Percentiles rank a stretch among this genome's conserved stretches.
phyloP scores from a whole-genome alignment of 2,113 vertebrate genomes.

The Guaruba guarouba region DNA sequence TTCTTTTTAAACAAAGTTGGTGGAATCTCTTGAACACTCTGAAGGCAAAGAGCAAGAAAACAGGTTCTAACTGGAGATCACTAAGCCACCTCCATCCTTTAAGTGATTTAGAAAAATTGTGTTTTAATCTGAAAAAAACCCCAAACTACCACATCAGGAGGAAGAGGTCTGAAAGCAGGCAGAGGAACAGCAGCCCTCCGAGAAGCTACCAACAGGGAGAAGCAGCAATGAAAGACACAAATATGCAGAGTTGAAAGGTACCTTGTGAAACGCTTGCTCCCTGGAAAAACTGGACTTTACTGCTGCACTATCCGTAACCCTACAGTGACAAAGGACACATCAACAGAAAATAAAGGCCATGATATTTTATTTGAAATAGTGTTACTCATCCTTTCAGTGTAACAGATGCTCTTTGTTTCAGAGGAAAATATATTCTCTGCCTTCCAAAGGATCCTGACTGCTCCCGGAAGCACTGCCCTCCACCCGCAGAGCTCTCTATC shows the following conservation, averaged over 20 bases:
- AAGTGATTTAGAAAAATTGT: not conserved
- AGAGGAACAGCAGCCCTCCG: not conserved
- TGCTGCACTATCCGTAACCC: not conserved
- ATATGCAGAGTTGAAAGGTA: rapidly evolving
- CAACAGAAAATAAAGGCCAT: not conserved
- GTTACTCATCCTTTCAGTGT: rapidly evolving
- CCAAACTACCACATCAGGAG: not conserved
- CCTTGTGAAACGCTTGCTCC: rapidly evolving
- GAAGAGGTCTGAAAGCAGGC: not conserved
- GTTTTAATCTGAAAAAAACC: not conserved
- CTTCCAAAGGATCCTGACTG: not conserved
- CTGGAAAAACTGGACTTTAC: not conserved
- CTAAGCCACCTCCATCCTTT: not conserved
- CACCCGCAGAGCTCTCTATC: no score
- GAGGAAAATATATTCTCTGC: rapidly evolving
- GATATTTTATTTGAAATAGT: not conserved
- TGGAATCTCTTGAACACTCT: not conserved
- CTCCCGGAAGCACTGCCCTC: not conserved
- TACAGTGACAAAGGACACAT: no score
- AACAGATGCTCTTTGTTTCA: not conserved
- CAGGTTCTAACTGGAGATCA: rapidly evolving
- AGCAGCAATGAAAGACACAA: not conserved
- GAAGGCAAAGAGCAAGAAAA: not conserved
- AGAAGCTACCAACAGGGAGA: not conserved
- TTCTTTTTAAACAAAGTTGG: not conserved